phyloP scores from a whole-genome alignment of 1,140 invertebrate genomes.

The Polypedilum pembai region DNA sequence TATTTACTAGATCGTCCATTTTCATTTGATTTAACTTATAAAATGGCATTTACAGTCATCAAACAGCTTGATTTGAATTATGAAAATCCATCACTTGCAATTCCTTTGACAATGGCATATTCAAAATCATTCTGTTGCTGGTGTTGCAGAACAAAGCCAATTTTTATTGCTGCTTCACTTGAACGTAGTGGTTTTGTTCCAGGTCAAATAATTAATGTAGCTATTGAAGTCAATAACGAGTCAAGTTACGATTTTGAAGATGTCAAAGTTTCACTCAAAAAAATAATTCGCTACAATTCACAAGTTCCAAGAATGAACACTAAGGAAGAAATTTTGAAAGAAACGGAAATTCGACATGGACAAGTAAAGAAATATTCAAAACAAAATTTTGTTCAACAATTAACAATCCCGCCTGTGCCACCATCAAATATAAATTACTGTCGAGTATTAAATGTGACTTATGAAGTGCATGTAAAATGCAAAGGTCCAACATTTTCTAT shows the following conservation, averaged over 20 bases:
- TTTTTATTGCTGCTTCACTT: background rate
- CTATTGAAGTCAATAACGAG: slow-evolving; percentile 31
- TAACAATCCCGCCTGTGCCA: slow-evolving; percentile 58
- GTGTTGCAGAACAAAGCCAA: background rate
- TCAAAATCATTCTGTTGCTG: background rate
- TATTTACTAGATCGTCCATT: slow-evolving; percentile 54
- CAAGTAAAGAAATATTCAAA: slow-evolving; percentile 44
- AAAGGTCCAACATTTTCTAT: slow-evolving; percentile 43
- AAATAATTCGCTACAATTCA: slow-evolving; percentile 42
- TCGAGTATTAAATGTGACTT: slow-evolving; percentile 59
- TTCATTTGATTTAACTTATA: slow-evolving; percentile 64
- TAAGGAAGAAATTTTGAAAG: slow-evolving; percentile 49
- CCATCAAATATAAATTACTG: slow-evolving; percentile 61
- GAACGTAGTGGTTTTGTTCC: background rate
- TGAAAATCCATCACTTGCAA: slow-evolving; percentile 30
- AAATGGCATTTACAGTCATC: slow-evolving; percentile 63
- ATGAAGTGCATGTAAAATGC: slow-evolving; percentile 53
- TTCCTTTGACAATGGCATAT: background rate
- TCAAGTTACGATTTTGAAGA: slow-evolving; percentile 48
- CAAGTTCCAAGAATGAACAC: slow-evolving; percentile 48
- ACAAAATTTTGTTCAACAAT: slow-evolving; percentile 31
- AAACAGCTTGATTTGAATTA: slow-evolving; percentile 62
- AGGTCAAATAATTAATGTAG: background rate
- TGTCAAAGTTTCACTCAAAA: slow-evolving; percentile 47
- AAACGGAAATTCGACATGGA: slow-evolving; percentile 48